phyloP scores from a whole-genome alignment of 2,113 vertebrate genomes.

The Protobothrops mucrosquamatus region DNA sequence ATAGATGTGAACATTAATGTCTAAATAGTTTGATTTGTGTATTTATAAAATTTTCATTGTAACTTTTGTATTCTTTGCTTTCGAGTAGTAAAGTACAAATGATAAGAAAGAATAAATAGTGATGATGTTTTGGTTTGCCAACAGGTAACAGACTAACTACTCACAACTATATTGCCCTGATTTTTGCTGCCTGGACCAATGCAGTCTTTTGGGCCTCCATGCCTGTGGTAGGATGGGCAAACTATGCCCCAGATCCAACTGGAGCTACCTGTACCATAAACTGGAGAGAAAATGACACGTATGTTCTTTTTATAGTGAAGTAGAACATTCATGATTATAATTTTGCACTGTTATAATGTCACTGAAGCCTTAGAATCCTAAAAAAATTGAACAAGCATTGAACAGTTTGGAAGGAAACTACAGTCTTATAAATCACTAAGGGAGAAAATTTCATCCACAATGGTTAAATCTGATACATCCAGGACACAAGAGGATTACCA shows the following conservation, averaged over 20 bases:
- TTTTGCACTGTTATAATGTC: too few species aligned
- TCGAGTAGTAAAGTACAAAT: not conserved
- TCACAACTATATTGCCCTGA: conserved; percentile 78
- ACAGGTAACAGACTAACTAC: conserved; percentile 86
- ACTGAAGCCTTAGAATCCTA: not conserved
- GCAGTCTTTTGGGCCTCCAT: conserved; percentile 93
- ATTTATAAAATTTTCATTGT: not conserved
- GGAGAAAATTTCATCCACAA: not conserved
- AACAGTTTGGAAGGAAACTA: not conserved
- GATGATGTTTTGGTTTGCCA: conserved; percentile 31
- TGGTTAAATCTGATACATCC: not conserved
- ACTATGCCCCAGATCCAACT: conserved; percentile 92
- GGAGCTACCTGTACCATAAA: conserved; percentile 96
- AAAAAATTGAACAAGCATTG: not conserved
- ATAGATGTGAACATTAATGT: not conserved
- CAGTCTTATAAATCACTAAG: not conserved
- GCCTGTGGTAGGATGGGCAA: conserved; percentile 89
- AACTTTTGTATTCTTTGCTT: not conserved
- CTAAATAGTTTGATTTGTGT: not conserved
- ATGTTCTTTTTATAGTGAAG: conserved; percentile 55
- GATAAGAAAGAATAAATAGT: not conserved
- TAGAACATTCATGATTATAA: not conserved
- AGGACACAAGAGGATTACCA: not conserved
- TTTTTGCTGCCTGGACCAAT: conserved; percentile 90
- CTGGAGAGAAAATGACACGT: conserved; percentile 91